phyloP scores from a whole-genome alignment of 2,113 vertebrate species.

The Fregetta grallaria region DNA sequence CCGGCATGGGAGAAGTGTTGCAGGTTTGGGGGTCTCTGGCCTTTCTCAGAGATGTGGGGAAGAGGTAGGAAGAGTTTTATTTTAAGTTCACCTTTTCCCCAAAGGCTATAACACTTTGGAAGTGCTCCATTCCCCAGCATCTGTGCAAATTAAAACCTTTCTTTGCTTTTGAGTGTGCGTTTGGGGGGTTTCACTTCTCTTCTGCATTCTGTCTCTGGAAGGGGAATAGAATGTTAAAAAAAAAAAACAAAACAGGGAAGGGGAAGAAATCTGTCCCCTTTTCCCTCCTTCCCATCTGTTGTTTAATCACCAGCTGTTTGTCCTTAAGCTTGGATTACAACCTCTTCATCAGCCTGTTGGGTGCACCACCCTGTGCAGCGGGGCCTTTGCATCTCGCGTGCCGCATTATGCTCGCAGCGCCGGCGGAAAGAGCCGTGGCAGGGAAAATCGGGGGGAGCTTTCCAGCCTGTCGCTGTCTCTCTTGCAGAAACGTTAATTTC shows the following conservation, averaged over 20 bases:
- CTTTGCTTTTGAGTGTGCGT: background rate
- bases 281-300: slow-evolving; percentile 39
- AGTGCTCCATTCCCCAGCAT: background rate
- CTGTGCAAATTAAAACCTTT: slow-evolving; percentile 10
- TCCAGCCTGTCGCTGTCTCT: background rate
- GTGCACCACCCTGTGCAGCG: fast-evolving
- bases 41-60: background rate
- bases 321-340: slow-evolving; percentile 23
- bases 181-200: background rate
- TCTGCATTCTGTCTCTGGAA: background rate
- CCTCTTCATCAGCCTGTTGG: background rate
- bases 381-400: background rate
- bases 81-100: background rate
- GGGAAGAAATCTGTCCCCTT: background rate
- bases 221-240: background rate
- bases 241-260: background rate
- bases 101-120: background rate
- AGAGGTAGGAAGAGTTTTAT: background rate
- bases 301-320: slow-evolving; percentile 42
- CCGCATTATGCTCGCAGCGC: fast-evolving
- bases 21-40: background rate
- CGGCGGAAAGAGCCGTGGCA: background rate
- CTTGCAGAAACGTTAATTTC: background rate
- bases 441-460: background rate
- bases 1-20: background rate